Conservation (phyloP, 2,113 vertebrate species). For the Urocolius indicus region DNA sequence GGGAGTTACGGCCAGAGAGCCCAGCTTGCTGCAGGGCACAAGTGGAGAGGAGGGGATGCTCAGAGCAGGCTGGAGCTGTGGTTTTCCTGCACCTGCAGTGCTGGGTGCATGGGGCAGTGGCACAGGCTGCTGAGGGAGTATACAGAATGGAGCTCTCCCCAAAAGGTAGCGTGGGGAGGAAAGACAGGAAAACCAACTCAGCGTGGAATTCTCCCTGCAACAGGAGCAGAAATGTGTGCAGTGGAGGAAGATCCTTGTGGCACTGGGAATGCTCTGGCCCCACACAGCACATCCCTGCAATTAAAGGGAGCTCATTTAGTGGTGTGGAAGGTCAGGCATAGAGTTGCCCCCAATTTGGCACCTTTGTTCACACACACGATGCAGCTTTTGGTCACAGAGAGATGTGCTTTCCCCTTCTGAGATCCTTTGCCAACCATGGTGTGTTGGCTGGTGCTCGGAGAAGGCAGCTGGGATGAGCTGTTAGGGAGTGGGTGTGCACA, state of each 20-base stretch:
- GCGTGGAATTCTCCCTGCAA: not conserved
- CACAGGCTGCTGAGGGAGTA: not conserved
- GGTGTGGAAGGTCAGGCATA: not conserved
- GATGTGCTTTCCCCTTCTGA: not conserved
- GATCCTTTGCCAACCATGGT: accelerated
- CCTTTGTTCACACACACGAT: accelerated
- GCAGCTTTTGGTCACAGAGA: not conserved
- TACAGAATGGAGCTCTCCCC: not conserved
- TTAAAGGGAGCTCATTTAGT: not conserved
- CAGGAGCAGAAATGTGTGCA: accelerated
- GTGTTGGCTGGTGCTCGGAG: not conserved
- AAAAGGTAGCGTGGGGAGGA: not conserved
- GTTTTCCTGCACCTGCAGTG: not conserved
- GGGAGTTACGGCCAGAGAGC: not conserved
- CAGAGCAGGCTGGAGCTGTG: not conserved
- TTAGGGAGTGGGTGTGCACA: accelerated
- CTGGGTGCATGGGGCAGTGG: not conserved
- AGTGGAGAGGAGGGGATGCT: not conserved
- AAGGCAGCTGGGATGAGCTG: not conserved
- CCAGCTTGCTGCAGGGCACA: not conserved
- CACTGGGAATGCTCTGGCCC: not conserved
- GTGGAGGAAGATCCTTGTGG: not conserved
- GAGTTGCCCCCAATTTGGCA: not conserved
- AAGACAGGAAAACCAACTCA: not conserved
- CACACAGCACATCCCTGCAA: not conserved